Evolutionary conservation across 2,113 vertebrate genomes (phyloP), one percentile per base, ranked within the genome.

Genomic region (Peucedramus taeniatus): DNA sequence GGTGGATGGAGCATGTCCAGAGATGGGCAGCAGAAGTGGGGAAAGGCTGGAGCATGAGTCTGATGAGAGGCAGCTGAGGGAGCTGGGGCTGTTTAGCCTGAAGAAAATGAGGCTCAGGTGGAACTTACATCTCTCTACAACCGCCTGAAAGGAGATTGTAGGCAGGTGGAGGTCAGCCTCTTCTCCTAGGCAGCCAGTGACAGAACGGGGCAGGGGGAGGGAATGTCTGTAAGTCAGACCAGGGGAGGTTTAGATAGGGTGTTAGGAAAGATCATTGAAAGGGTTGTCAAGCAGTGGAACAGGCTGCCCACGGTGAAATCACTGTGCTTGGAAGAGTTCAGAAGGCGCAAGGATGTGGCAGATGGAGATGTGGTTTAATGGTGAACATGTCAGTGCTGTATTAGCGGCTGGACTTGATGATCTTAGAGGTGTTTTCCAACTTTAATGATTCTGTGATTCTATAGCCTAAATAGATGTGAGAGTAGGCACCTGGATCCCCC

Each of bases 151-250:
- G 59, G 66, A 65, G 19, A 15, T 3, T 50, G 27, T 44, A 64
- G 31, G 5, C 15, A 13, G 12, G 8, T 44, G 12, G 9, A 26
- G 15, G 2, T 65, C 0, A 0, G 6, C 11, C 44, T 33, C 31
- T 65, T 63, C 7, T 15, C 27, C 44, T 22, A 50, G 44, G 31
- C 44, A 37, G 9, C 31, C 28, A 27, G 17, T 64, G 31, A 49
- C 7, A 50, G 37, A 10, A 72, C 27, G n/a, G n/a, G n/a, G n/a
- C 8, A 50, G 68, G 23, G 15, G 8, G 59, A n/a, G 15, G 8
- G 59, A n/a, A 44, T 33, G 23, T 51, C 18, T 20, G 3, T 21
- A 42, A 50, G 7, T 50, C 65, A 30, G 15, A 24, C 19, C 23
- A 33, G 23, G 10, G 15, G 4, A 68, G 24, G 30, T 75, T 68